Percentiles rank a stretch among this genome's conserved stretches.
Conservation (phyloP, 2,797 vertebrate genomes). For the Nyctalus aviator region DNA sequence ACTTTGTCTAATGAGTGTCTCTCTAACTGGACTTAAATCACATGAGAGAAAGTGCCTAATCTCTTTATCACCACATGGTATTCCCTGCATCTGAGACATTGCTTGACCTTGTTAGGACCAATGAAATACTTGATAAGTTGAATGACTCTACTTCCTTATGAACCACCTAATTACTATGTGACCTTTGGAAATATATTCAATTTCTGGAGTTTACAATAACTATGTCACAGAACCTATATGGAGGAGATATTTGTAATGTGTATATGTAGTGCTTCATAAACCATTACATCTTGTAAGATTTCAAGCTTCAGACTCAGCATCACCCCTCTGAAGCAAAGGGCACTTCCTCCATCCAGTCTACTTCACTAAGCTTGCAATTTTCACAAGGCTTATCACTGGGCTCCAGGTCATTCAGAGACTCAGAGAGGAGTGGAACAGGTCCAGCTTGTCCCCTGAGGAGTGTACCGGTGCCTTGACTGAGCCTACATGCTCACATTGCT, state of each 20-base stretch:
- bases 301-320: background rate
- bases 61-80: background rate
- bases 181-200: constrained; percentile 45
- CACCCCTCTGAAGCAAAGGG: background rate
- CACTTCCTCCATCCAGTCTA: background rate
- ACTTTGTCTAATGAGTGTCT: background rate
- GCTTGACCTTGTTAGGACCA: background rate
- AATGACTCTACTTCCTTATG: constrained; percentile 2
- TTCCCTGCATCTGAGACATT: background rate
- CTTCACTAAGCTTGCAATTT: background rate
- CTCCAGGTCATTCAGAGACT: constrained; percentile 37
- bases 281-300: background rate
- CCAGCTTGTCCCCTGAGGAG: background rate
- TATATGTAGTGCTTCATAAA: background rate
- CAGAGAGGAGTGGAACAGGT: background rate
- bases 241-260: background rate
- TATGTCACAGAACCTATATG: background rate
- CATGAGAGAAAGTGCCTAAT: background rate
- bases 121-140: background rate
- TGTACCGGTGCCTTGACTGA: background rate
- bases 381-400: constrained; percentile 24
- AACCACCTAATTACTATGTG: background rate
- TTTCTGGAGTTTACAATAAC: background rate
- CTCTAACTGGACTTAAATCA: background rate
- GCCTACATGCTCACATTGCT: background rate